Evolutionary conservation across 2,113 vertebrate genomes (phyloP).

Genomic region (Ammodytes marinus): DNA sequence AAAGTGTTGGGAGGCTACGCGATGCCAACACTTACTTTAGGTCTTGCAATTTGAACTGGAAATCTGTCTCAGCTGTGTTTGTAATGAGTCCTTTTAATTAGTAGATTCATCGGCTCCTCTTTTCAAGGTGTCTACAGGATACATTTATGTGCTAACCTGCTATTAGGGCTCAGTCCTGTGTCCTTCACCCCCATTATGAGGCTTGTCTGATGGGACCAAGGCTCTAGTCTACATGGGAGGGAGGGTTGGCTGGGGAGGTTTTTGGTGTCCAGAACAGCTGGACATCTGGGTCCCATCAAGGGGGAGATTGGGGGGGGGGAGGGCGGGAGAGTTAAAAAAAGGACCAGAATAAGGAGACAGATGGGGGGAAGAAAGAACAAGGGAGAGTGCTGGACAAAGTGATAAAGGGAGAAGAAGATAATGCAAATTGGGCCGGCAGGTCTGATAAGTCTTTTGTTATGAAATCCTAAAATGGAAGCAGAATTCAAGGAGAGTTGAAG

Average conservation of each 20-base stretch:
- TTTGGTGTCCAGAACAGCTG: slow-evolving; percentile 46
- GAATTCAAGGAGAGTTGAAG: slow-evolving; percentile 26
- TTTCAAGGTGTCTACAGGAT: slow-evolving; percentile 65
- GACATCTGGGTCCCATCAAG: slow-evolving; percentile 77
- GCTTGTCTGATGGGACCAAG: slow-evolving; percentile 54
- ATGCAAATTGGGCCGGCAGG: slow-evolving; percentile 55
- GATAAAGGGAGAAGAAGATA: slow-evolving; percentile 63
- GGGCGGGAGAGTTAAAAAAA: slow-evolving; percentile 22
- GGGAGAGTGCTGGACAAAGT: slow-evolving; percentile 33
- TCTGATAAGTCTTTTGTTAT: slow-evolving; percentile 61
- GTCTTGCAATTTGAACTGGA: slow-evolving; percentile 7
- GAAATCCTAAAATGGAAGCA: slow-evolving; percentile 57
- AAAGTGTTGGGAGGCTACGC: neutral
- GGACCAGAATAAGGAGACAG: slow-evolving; percentile 60
- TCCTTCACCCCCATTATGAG: slow-evolving; percentile 50
- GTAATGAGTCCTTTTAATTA: slow-evolving; percentile 45
- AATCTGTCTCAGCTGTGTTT: slow-evolving; percentile 49
- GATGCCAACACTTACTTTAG: neutral
- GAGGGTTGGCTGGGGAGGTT: slow-evolving; percentile 15
- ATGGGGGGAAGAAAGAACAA: slow-evolving; percentile 60
- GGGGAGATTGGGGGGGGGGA: neutral
- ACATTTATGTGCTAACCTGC: slow-evolving; percentile 55
- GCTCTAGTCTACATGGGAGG: slow-evolving; percentile 27
- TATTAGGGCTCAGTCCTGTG: slow-evolving; percentile 59
- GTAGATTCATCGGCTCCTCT: slow-evolving; percentile 30